Base-by-base conservation (phyloP, 2,797 vertebrate species). In the Botia kubotai region DNA sequence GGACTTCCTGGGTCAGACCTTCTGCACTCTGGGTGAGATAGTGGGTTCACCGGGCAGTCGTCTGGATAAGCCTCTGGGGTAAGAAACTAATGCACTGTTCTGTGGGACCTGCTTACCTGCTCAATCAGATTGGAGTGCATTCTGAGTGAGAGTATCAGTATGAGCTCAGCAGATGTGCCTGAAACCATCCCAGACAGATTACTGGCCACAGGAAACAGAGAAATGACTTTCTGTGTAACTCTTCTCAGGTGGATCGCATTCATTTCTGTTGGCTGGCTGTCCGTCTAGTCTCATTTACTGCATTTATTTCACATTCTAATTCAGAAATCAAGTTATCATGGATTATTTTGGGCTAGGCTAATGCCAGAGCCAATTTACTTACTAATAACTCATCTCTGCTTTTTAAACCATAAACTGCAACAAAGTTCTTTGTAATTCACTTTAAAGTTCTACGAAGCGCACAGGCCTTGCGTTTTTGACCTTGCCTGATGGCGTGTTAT, bases 1-100 rank as follows among this genome's bases (percentile, higher is more conserved):
- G 97, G 97, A 98, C 89, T 98, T 98, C 90, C 93, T 98, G 88
- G 97, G 97, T 83, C 97, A 98, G 88, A 92, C 96, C 52, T 93
- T 96, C 91, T 98, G 97, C 86, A 98, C 97, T 1, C 91, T 98
- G 60, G 97, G 97, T 16, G 97, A 98, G 91, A 97, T 98, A 0
- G 97, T 98, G 75, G 97, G 97, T 85, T 97, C 97, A 2, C 91
- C 96, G 0, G 97, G 95, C 86, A 96, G 97, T 87, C 97, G 95
- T 71, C 90, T 98, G 90, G 96, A 98, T 91, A 98, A 98, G 86
- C 93, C 96, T 57, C 90, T 98, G 12, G 95, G 87, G 97, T 98
- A 90, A 96, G 97, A 63, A 63, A 10, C 80, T 80, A 84, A 83
- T 85, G 75, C 55, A 84, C 55, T 72, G 43, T 79, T 75, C 52